Evolutionary conservation across 2,113 vertebrate species (phyloP).

Genomic region (Meles meles): DNA sequence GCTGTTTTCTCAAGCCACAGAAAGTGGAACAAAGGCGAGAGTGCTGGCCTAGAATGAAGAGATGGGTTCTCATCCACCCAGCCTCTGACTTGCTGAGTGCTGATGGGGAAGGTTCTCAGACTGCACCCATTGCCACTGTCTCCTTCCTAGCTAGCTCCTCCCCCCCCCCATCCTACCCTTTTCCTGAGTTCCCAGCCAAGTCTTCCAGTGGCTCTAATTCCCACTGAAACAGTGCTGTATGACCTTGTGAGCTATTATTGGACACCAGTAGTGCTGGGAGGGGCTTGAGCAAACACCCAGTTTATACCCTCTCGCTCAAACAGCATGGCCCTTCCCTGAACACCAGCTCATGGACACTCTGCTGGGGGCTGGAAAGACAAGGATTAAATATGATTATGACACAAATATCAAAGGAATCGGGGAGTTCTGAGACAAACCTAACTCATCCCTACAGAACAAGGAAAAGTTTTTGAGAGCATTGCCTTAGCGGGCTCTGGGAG

Average conservation of each 20-base stretch:
- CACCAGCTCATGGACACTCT: not conserved
- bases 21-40: constrained; percentile 22
- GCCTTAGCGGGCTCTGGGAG: not conserved
- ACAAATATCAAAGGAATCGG: not conserved
- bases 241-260: not conserved
- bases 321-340: not conserved
- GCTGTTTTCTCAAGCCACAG: constrained; percentile 60
- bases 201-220: not conserved
- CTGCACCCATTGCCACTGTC: not conserved
- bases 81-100: not conserved
- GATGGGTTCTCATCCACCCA: not conserved
- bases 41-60: not conserved
- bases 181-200: not conserved
- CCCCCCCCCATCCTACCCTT: not conserved
- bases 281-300: not conserved
- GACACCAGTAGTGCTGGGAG: not conserved
- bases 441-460: not conserved
- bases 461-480: not conserved
- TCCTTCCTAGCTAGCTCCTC: not conserved
- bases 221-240: not conserved
- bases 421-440: not conserved
- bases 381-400: not conserved
- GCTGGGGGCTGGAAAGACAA: not conserved
- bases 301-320: not conserved
- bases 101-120: not conserved